Percentiles rank a stretch among this genome's conserved stretches.
Conservation (phyloP, 2,888 invertebrate species). For the Tetanocera ferruginea region DNA sequence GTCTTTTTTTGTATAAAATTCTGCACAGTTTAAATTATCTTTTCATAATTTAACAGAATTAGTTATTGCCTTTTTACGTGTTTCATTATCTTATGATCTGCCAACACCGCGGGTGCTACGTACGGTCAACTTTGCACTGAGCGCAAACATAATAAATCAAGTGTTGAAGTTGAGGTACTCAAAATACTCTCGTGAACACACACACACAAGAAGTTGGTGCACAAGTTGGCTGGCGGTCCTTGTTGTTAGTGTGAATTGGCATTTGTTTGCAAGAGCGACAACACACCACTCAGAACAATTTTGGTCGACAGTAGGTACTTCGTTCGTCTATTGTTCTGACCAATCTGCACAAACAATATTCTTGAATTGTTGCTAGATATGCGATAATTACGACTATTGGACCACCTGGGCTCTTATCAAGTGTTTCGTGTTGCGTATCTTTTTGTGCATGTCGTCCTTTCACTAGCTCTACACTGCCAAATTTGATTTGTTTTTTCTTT, state of each 20-base stretch:
- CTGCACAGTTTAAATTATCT: too few species aligned
- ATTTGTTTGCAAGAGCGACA: background rate
- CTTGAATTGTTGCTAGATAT: background rate
- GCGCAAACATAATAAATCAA: conserved; percentile 32
- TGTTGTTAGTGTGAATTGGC: conserved; percentile 3
- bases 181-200: background rate
- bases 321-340: too few species aligned
- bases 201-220: background rate
- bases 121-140: background rate
- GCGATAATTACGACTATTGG: conserved; percentile 9
- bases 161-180: conserved; percentile 22
- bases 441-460: background rate
- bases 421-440: background rate
- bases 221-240: background rate
- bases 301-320: too few species aligned
- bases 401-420: conserved; percentile 25
- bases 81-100: too few species aligned
- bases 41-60: too few species aligned
- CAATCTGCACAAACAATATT: background rate
- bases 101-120: too few species aligned
- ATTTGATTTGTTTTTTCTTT: too few species aligned
- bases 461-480: too few species aligned
- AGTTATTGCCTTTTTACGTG: too few species aligned
- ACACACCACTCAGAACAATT: background rate
- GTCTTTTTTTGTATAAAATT: too few species aligned